A percentile compares a stretch with the other conserved stretches of the same genome.
These are phyloP conservation scores for Talpa occidentalis DNA, from an alignment of 2,113 vertebrate species.

Conservation along the genomic window DNA sequence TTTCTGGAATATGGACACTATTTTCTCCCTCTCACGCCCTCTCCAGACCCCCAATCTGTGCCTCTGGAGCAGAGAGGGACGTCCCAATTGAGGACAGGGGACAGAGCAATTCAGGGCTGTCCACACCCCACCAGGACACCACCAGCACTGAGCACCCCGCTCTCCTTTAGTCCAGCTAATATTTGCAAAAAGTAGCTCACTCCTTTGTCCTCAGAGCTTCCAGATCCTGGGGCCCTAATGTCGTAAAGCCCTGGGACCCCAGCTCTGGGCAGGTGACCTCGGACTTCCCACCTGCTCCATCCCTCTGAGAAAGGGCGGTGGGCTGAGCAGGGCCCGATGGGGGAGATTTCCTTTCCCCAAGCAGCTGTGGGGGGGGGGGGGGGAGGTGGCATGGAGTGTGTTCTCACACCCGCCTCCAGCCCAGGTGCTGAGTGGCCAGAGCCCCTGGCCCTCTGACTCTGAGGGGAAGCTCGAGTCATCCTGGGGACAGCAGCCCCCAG, in stretches of 20 bases:
- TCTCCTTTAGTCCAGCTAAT: too few species aligned
- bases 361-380: not conserved
- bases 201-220: not conserved
- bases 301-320: not conserved
- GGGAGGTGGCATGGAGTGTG: not conserved
- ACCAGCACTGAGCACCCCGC: not conserved
- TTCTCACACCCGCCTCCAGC: not conserved
- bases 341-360: not conserved
- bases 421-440: too few species aligned
- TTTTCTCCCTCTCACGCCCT: not conserved
- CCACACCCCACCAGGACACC: not conserved
- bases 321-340: not conserved
- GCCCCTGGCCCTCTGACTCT: not conserved
- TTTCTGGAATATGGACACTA: not conserved
- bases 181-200: accelerated
- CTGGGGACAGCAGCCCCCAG: not conserved
- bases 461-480: not conserved
- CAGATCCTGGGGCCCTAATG: not conserved
- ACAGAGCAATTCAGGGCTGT: not conserved
- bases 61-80: not conserved
- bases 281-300: not conserved
- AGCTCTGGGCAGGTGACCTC: not conserved
- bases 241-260: not conserved
- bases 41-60: not conserved
- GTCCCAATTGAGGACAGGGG: not conserved